These are phyloP conservation scores for Urocolius indicus DNA, from an alignment of 2,113 vertebrate genomes.

Conservation along the genomic window DNA sequence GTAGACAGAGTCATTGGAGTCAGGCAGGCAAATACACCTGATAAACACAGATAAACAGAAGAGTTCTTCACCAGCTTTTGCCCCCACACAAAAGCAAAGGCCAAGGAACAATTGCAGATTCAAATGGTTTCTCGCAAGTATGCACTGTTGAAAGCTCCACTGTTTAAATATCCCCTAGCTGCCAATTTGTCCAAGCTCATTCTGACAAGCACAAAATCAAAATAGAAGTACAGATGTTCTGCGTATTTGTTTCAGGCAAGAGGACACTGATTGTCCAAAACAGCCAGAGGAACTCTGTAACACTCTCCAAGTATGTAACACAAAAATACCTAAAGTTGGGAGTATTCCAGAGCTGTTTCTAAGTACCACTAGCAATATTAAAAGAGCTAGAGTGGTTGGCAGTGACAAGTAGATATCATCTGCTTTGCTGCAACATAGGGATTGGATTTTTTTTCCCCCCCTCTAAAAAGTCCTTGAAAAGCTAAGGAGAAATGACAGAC, in stretches of 20 bases:
- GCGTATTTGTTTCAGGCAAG: neutral
- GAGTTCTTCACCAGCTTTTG: neutral
- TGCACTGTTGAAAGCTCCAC: neutral
- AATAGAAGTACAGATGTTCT: neutral
- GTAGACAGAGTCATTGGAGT: neutral
- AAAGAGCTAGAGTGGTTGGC: neutral
- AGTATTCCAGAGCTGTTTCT: neutral
- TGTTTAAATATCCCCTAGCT: neutral
- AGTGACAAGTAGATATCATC: neutral
- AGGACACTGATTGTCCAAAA: neutral
- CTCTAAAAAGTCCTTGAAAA: constrained; percentile 17
- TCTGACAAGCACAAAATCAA: neutral
- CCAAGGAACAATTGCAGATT: neutral
- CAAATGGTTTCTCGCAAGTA: neutral
- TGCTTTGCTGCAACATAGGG: neutral
- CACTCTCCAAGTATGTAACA: neutral
- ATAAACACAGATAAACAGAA: neutral
- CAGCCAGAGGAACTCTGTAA: neutral
- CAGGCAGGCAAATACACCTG: neutral
- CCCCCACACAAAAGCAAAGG: neutral
- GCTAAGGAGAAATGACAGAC: constrained; percentile 21
- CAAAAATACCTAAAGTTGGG: neutral
- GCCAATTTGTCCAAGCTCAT: neutral
- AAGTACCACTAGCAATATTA: neutral
- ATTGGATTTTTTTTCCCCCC: neutral